Evolutionary conservation across 2,888 invertebrate species (phyloP).

Genomic region (Proisotoma minuta): DNA sequence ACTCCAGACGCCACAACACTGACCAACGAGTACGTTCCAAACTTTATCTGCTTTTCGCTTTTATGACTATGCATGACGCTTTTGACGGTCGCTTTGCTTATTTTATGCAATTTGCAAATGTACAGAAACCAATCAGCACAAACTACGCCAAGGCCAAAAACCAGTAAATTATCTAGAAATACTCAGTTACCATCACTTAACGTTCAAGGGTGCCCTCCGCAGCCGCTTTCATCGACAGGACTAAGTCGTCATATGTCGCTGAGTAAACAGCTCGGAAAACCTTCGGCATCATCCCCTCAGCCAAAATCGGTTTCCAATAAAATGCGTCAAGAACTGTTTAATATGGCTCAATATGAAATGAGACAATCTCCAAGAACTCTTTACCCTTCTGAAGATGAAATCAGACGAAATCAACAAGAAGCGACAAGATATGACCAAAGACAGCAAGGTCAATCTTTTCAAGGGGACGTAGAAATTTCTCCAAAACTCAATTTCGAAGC

Average conservation of each 20-base stretch:
- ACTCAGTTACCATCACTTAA: no score
- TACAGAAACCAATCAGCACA: no score
- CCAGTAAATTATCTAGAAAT: no score
- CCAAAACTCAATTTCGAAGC: constrained; percentile 8
- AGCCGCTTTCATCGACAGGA: constrained; percentile 1
- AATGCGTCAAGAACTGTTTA: constrained; percentile 19
- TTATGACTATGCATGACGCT: no score
- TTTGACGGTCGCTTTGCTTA: no score
- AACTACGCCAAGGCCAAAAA: no score
- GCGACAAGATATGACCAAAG: neutral
- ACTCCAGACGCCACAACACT: no score
- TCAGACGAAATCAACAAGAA: neutral
- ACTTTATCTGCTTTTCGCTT: no score
- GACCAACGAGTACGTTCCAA: no score
- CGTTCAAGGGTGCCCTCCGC: no score
- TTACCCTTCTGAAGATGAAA: constrained; percentile 17
- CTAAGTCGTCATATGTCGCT: constrained; percentile 6
- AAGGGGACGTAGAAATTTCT: no score
- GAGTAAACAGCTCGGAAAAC: neutral
- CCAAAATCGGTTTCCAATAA: neutral
- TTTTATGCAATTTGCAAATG: no score
- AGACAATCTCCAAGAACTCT: constrained; percentile 23
- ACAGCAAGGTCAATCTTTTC: neutral
- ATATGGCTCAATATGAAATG: constrained; percentile 23
- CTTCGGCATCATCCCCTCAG: neutral